Evolutionary conservation across 2,113 vertebrate species (phyloP).

Genomic region (Brachypodius melanocephalos): DNA sequence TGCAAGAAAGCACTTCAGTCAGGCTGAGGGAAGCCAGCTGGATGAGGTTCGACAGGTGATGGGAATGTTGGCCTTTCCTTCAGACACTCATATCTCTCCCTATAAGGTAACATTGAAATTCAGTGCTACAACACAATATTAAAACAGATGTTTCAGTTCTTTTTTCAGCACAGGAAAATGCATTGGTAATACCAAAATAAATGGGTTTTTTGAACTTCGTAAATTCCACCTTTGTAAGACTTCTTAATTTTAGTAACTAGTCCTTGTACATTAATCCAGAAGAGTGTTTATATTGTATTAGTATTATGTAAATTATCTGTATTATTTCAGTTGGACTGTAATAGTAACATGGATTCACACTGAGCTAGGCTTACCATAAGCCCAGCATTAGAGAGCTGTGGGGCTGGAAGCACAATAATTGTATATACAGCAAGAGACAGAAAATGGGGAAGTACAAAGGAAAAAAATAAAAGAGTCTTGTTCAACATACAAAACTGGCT

Average conservation of each 20-base stretch:
- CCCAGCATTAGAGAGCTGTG: neutral
- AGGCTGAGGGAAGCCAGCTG: slow-evolving; percentile 95
- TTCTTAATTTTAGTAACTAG: neutral
- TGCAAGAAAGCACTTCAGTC: slow-evolving; percentile 97
- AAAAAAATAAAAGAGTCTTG: neutral
- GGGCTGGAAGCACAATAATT: neutral
- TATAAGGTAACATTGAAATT: slow-evolving; percentile 83
- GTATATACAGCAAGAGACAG: neutral
- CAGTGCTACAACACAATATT: neutral
- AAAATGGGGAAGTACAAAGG: neutral
- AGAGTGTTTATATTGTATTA: neutral
- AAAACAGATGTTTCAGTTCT: neutral
- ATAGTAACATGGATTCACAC: neutral
- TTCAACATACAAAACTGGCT: neutral
- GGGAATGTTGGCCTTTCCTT: slow-evolving; percentile 99
- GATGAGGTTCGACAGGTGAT: slow-evolving; percentile 98
- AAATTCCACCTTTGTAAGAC: neutral
- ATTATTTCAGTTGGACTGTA: neutral
- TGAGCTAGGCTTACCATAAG: neutral
- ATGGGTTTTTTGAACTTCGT: neutral
- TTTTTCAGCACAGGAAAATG: neutral
- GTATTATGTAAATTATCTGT: neutral
- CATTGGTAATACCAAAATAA: neutral
- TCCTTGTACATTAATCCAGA: neutral
- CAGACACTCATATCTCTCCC: slow-evolving; percentile 97